Base-by-base conservation (phyloP, 1,140 invertebrate species). In the Vollenhovia emeryi region DNA sequence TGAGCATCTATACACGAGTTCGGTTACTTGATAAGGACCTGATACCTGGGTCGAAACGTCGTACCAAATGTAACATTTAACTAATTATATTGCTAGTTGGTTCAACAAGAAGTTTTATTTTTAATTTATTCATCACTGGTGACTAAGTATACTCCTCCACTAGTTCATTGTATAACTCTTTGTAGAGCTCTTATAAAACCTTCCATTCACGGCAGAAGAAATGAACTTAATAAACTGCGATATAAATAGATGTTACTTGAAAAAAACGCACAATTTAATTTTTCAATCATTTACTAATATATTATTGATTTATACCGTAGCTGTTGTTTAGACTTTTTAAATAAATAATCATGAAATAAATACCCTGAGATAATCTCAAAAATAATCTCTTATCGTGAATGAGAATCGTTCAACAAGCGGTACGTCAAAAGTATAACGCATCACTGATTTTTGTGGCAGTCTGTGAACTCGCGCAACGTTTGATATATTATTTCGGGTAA, bases 401-500 rank as follows among this genome's bases (percentile, higher is more conserved):
- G 1, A 57, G 2, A 40, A 24, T 57, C 24, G 24, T 27, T 18
- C 15, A 9, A 43, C 59, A 43, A 59, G 9, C 36, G 3, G 2
- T 27, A 18, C 1, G 24, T 52, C 36, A 40, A 79, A 50, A 50
- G 9, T 18, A 48, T 66, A 18, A 21, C 15, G 36, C n/a, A 18
- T 33, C 43, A 78, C 30, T 36, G 43, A 68, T 24, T 78, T 68
- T 78, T 2, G 36, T 18, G 21, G 1, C 8, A 27, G 15, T 4
- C 50, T 59, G 15, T 21, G 3, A 55, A 15, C n/a, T 66, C 5
- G 57, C 60, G 4, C 33, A 52, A 27, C 15, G 21, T 69, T 30
- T 30, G 24, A 55, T 62, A 24, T n/a, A 82, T 45, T 40, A 71
- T 71, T 71, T 43, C 40, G 73, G 40, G 52, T 18, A 79, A 85